phyloP scores from a whole-genome alignment of 1,140 invertebrate genomes.

The Sipha flava region DNA sequence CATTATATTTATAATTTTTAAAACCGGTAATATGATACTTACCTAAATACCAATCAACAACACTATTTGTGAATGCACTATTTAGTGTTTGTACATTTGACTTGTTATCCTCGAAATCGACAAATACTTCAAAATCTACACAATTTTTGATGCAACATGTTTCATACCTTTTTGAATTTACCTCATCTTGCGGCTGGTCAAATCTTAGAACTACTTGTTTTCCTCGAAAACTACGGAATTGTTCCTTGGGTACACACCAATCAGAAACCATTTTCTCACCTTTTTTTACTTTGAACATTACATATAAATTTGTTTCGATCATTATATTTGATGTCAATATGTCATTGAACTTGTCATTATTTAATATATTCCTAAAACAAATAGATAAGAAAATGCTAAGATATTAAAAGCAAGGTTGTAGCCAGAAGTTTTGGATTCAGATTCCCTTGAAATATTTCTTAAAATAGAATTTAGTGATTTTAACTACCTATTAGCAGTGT shows the following conservation, averaged over 20 bases:
- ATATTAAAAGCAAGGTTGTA: neutral
- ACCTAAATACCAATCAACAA: slow-evolving; percentile 20
- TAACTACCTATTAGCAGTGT: too few species aligned
- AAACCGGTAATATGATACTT: neutral
- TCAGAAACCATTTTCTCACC: neutral
- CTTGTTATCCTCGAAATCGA: neutral
- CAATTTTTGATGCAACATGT: neutral
- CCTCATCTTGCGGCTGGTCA: neutral
- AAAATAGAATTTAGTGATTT: too few species aligned
- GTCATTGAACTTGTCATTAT: slow-evolving; percentile 22
- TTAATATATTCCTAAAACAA: slow-evolving; percentile 8
- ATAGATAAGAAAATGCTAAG: neutral
- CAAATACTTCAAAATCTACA: neutral
- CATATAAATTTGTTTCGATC: slow-evolving; percentile 7
- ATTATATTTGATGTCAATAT: slow-evolving; percentile 25
- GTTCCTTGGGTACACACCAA: slow-evolving; percentile 11
- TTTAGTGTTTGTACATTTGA: neutral
- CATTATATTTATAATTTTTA: slow-evolving; percentile 19
- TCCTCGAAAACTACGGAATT: neutral
- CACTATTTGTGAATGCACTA: neutral
- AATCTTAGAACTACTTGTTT: slow-evolving; percentile 6
- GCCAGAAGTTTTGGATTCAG: too few species aligned
- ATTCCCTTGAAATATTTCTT: too few species aligned
- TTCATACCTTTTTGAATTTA: neutral
- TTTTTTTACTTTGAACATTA: slow-evolving; percentile 26